phyloP scores from a whole-genome alignment of 1,140 invertebrate genomes.

The Aleiodes sp. region DNA sequence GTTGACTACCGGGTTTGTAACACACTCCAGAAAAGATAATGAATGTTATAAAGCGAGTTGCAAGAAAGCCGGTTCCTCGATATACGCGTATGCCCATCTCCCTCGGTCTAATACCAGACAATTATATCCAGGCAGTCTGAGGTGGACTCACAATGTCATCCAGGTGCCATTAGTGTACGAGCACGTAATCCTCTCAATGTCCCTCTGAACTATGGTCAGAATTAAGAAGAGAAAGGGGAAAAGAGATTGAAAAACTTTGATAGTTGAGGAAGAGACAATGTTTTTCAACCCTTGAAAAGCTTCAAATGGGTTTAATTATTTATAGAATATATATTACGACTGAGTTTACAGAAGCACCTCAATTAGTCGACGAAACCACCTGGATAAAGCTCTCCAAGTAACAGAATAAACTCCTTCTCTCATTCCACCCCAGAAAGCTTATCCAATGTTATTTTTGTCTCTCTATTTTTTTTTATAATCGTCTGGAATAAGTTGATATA shows the following conservation, averaged over 20 bases:
- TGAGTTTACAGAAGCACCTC: not conserved
- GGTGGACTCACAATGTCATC: slow-evolving; percentile 44
- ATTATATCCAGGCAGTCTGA: slow-evolving; percentile 46
- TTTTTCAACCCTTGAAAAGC: not conserved
- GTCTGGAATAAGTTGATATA: slow-evolving; percentile 14
- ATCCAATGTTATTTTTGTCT: not conserved
- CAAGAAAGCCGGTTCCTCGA: slow-evolving; percentile 28
- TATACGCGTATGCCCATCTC: slow-evolving; percentile 33
- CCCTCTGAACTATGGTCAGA: not conserved
- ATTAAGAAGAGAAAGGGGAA: no score
- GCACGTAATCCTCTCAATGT: slow-evolving; percentile 32
- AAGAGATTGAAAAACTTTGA: not conserved
- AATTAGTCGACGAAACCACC: slow-evolving; percentile 9
- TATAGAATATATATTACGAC: not conserved
- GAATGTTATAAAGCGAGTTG: slow-evolving; percentile 39
- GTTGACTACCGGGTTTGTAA: slow-evolving; percentile 15
- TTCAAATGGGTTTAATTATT: slow-evolving; percentile 22
- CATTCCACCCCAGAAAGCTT: not conserved
- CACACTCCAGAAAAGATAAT: slow-evolving; percentile 38
- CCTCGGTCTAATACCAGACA: slow-evolving; percentile 45
- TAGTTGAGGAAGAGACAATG: not conserved
- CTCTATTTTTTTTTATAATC: slow-evolving; percentile 14
- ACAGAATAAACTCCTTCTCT: slow-evolving; percentile 14
- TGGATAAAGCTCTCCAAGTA: slow-evolving; percentile 18
- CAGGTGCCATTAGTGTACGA: slow-evolving; percentile 39